Evolutionary conservation across 2,888 invertebrate genomes (phyloP).

Genomic region (Stenodera caucasica): DNA sequence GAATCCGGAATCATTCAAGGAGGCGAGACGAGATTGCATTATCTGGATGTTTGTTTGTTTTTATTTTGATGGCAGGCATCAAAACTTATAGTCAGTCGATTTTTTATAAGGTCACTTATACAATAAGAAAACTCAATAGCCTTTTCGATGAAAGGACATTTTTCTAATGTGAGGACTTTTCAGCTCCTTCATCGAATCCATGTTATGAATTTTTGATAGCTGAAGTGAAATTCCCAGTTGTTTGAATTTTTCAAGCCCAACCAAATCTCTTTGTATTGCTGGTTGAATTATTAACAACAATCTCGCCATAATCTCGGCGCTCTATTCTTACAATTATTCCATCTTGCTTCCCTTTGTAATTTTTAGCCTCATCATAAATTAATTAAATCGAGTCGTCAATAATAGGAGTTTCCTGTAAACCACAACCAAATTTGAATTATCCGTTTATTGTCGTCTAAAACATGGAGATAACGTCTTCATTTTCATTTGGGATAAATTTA

Average conservation of each 20-base stretch:
- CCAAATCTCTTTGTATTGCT: neutral
- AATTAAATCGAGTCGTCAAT: neutral
- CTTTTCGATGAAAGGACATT: too few species aligned
- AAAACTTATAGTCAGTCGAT: too few species aligned
- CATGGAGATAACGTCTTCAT: slow-evolving; percentile 35
- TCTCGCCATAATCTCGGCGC: neutral
- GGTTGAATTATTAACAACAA: slow-evolving; percentile 1
- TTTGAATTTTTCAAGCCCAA: neutral
- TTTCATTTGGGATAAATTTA: slow-evolving; percentile 31
- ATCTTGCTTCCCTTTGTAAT: neutral
- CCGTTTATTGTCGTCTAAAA: neutral
- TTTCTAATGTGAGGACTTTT: neutral
- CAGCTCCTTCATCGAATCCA: neutral
- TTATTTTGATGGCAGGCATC: too few species aligned
- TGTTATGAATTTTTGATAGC: neutral
- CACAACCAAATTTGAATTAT: neutral
- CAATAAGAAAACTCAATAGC: too few species aligned
- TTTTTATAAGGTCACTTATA: too few species aligned
- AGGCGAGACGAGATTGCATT: too few species aligned
- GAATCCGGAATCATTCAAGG: too few species aligned
- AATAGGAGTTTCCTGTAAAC: neutral
- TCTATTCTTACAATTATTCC: neutral
- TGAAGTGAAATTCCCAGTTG: neutral
- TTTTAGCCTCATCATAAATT: neutral
- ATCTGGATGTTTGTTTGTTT: too few species aligned